phyloP scores from a whole-genome alignment of 2,797 vertebrate genomes.

The Acipenser transmontanus region DNA sequence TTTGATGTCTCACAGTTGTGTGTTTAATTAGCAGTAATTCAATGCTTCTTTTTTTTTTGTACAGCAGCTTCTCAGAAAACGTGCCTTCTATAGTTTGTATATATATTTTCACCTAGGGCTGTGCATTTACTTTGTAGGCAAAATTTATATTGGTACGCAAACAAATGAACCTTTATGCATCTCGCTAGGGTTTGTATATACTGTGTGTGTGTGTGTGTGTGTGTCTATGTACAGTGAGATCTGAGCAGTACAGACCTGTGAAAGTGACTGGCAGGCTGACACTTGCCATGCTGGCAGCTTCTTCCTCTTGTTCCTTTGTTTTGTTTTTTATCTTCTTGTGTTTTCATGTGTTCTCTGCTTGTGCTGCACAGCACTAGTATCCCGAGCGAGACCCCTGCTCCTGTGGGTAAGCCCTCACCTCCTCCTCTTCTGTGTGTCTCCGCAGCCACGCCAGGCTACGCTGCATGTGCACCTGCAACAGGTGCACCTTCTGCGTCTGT shows the following conservation, averaged over 20 bases:
- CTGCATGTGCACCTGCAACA: constrained; percentile 96
- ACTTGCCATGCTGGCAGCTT: neutral
- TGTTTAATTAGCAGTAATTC: neutral
- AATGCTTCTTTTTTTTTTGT: neutral
- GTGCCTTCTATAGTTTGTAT: neutral
- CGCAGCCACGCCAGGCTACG: constrained; percentile 91
- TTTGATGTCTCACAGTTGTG: neutral
- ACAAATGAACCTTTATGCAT: no score
- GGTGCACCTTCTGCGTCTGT: constrained; percentile 98
- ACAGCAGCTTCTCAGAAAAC: neutral
- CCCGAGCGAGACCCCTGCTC: constrained; percentile 32
- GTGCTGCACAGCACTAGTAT: constrained; percentile 50
- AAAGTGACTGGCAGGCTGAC: no score
- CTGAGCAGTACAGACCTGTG: no score
- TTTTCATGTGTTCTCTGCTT: constrained; percentile 17
- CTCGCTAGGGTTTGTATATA: no score
- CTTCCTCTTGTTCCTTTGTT: no score
- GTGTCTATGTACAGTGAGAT: no score
- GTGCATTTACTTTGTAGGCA: neutral
- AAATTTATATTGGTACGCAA: no score
- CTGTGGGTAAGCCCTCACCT: constrained; percentile 58
- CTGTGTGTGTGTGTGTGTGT: no score
- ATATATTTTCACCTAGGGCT: neutral
- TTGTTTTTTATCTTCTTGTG: no score
- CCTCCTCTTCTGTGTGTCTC: constrained; percentile 86